A percentile compares a stretch with the other conserved stretches of the same genome.
These are phyloP conservation scores for Oscheius myriophilus DNA, from an alignment of 2,888 invertebrate genomes.

Conservation along the genomic window DNA sequence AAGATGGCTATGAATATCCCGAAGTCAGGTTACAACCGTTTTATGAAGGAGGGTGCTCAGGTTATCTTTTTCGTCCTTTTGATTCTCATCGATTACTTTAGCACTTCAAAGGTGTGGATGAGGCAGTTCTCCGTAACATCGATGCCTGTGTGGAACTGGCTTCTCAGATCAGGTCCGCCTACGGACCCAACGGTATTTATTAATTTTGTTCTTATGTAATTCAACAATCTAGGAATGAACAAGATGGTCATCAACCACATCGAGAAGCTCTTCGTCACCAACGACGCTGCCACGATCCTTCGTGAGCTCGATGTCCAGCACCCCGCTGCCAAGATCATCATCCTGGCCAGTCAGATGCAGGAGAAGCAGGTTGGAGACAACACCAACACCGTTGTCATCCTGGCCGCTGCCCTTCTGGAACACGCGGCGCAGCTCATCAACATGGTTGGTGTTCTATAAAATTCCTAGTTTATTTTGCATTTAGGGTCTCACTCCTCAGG, in stretches of 20 bases:
- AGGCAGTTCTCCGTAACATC: constrained; percentile 93
- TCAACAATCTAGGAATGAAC: constrained; percentile 77
- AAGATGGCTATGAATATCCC: constrained; percentile 67
- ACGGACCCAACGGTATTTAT: constrained; percentile 89
- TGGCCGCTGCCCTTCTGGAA: constrained; percentile 91
- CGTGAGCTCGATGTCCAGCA: constrained; percentile 83
- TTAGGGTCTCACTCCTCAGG: constrained; percentile 92
- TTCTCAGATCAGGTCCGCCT: constrained; percentile 90
- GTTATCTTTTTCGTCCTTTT: constrained; percentile 34
- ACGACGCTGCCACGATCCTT: constrained; percentile 97
- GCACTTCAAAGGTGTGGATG: constrained; percentile 90
- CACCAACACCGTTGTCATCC: constrained; percentile 94
- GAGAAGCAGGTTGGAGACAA: constrained; percentile 87
- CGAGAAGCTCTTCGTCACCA: constrained; percentile 97
- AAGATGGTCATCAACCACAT: constrained; percentile 99
- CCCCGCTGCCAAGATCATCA: constrained; percentile 95
- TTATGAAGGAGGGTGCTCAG: constrained; percentile 70
- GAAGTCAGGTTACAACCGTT: constrained; percentile 67
- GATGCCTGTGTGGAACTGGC: constrained; percentile 94
- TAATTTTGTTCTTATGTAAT: not conserved
- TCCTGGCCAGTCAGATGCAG: constrained; percentile 96
- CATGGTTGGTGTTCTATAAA: constrained; percentile 46
- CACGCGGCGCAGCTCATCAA: constrained; percentile 88
- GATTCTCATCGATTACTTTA: constrained; percentile 68
- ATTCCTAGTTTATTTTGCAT: not conserved